phyloP scores from a whole-genome alignment of 2,797 vertebrate species.

The Sphenodon punctatus region DNA sequence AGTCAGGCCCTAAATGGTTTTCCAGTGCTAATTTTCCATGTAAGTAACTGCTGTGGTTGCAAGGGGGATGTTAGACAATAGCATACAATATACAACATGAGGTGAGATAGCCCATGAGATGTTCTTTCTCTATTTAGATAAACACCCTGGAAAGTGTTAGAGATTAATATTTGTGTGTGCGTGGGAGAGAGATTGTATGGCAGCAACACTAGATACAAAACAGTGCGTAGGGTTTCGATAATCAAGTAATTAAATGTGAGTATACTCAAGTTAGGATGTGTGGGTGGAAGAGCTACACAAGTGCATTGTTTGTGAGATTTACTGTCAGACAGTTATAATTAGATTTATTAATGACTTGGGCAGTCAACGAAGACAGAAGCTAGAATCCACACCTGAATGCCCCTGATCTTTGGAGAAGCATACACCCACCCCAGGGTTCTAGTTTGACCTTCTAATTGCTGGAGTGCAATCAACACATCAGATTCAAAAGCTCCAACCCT shows the following conservation, averaged over 20 bases:
- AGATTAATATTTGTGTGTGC: not conserved
- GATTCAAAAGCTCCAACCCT: not conserved
- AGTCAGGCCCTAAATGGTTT: too few species aligned
- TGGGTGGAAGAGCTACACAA: constrained; percentile 53
- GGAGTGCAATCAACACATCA: not conserved
- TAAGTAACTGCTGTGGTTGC: too few species aligned
- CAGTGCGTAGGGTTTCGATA: constrained; percentile 28
- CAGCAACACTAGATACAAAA: not conserved
- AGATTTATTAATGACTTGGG: constrained; percentile 54
- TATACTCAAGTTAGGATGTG: constrained; percentile 43
- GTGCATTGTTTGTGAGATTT: constrained; percentile 49
- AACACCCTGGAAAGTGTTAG: not conserved
- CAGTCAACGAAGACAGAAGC: constrained; percentile 27
- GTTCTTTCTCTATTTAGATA: too few species aligned
- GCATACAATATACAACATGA: too few species aligned
- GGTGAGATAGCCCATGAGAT: too few species aligned
- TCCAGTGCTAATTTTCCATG: too few species aligned
- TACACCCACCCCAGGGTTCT: constrained; percentile 3
- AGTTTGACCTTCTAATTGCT: constrained; percentile 22
- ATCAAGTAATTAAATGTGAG: constrained; percentile 57
- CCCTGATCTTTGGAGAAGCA: not conserved
- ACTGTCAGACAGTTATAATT: constrained; percentile 57
- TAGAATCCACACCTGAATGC: constrained; percentile 17
- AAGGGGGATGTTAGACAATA: too few species aligned
- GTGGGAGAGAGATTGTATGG: not conserved